These are phyloP conservation scores for Dolomedes plantarius DNA, from an alignment of 2,888 invertebrate genomes.

Conservation along the genomic window DNA sequence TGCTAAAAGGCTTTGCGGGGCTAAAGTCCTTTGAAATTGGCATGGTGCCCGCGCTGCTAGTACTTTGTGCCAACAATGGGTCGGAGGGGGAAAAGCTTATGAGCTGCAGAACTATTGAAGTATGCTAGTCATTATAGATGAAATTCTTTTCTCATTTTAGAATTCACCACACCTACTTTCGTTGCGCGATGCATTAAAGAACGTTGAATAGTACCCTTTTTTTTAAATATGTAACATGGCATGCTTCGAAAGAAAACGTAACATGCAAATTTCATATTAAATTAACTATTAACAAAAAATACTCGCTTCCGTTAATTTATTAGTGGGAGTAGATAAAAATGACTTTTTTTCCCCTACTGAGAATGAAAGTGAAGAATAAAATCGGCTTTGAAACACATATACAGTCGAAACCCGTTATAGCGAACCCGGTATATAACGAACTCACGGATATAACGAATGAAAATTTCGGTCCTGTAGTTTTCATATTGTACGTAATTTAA, in stretches of 20 bases:
- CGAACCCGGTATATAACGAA: too few relatives aligned
- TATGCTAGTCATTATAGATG: slow-evolving; percentile 36
- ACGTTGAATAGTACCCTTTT: not conserved
- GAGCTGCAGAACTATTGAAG: slow-evolving; percentile 25
- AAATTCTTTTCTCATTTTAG: slow-evolving; percentile 3
- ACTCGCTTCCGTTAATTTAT: too few relatives aligned
- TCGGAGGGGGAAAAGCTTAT: slow-evolving; percentile 8
- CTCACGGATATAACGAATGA: too few relatives aligned
- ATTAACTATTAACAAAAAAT: too few relatives aligned
- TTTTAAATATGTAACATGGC: not conserved
- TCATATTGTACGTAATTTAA: too few relatives aligned
- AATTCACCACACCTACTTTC: slow-evolving; percentile 1
- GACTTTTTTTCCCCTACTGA: too few relatives aligned
- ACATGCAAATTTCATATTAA: not conserved
- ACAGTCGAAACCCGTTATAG: too few relatives aligned
- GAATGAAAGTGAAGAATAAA: too few relatives aligned
- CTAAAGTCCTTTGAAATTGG: slow-evolving; percentile 35
- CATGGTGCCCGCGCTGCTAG: slow-evolving; percentile 31
- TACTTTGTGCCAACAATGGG: slow-evolving; percentile 37
- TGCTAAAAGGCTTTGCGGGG: slow-evolving; percentile 15
- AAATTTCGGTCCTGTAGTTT: too few relatives aligned
- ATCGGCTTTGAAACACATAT: too few relatives aligned
- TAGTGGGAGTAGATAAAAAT: too few relatives aligned
- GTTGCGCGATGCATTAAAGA: not conserved
- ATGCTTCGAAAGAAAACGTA: not conserved